These are phyloP conservation scores for Lagodon rhomboides DNA, from an alignment of 2,797 vertebrate genomes.

Conservation along the genomic window DNA sequence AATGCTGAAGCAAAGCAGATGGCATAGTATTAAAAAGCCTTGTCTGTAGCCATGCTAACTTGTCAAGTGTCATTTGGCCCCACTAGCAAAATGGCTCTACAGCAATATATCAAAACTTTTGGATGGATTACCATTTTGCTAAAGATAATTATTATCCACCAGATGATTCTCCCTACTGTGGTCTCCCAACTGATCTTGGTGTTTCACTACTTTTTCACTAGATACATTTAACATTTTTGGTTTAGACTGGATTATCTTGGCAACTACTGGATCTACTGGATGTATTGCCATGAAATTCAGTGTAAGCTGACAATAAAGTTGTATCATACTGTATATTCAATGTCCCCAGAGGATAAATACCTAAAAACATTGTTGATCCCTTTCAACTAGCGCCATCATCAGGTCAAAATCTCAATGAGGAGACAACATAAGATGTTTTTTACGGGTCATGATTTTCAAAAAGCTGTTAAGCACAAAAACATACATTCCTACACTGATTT, in stretches of 20 bases:
- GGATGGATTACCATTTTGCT: background rate
- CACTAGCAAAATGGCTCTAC: background rate
- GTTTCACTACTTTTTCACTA: background rate
- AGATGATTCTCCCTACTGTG: no score
- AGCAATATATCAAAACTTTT: background rate
- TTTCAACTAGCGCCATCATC: no score
- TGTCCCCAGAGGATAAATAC: background rate
- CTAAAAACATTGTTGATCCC: no score
- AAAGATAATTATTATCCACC: background rate
- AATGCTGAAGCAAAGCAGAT: background rate
- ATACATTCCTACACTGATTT: no score
- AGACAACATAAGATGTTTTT: no score
- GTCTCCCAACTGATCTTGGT: background rate
- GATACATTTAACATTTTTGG: background rate
- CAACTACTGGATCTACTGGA: no score
- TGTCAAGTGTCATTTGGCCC: background rate
- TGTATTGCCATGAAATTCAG: background rate
- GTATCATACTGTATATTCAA: background rate
- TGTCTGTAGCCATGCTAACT: background rate
- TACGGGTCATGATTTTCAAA: no score
- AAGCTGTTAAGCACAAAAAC: no score
- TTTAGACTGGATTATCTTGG: background rate
- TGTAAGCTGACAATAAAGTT: background rate
- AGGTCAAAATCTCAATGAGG: no score
- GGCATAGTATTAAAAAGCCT: background rate